A percentile compares a stretch with the other conserved stretches of the same genome.
Conservation (phyloP, 2,797 vertebrate species). For the Oreochromis grahami region DNA sequence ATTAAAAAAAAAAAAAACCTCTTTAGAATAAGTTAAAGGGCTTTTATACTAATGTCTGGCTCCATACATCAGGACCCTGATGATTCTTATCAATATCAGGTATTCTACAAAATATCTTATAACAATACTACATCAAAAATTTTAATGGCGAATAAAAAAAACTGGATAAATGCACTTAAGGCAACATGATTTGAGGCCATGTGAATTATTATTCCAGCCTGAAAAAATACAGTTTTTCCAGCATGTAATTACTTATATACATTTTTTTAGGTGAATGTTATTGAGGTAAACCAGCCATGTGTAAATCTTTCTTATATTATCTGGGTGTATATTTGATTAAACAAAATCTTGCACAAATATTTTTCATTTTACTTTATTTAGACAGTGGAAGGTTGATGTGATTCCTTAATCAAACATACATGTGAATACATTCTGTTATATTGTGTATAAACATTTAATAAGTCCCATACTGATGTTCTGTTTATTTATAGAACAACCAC, state of each 20-base stretch:
- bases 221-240: too few species aligned
- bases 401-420: not conserved
- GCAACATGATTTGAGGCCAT: not conserved
- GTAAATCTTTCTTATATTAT: too few species aligned
- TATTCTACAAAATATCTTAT: not conserved
- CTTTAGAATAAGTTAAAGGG: not conserved
- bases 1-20: rapidly evolving
- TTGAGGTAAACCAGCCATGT: too few species aligned
- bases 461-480: not conserved
- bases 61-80: not conserved
- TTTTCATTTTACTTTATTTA: not conserved
- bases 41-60: not conserved
- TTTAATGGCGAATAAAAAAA: not conserved
- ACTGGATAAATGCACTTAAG: not conserved
- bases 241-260: too few species aligned
- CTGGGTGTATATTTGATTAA: too few species aligned
- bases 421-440: not conserved
- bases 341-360: too few species aligned
- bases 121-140: not conserved
- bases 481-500: not conserved
- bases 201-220: not conserved
- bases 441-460: not conserved
- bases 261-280: too few species aligned
- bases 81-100: not conserved
- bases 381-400: not conserved